phyloP scores from a whole-genome alignment of 2,888 invertebrate species.

The Nineta flava region DNA sequence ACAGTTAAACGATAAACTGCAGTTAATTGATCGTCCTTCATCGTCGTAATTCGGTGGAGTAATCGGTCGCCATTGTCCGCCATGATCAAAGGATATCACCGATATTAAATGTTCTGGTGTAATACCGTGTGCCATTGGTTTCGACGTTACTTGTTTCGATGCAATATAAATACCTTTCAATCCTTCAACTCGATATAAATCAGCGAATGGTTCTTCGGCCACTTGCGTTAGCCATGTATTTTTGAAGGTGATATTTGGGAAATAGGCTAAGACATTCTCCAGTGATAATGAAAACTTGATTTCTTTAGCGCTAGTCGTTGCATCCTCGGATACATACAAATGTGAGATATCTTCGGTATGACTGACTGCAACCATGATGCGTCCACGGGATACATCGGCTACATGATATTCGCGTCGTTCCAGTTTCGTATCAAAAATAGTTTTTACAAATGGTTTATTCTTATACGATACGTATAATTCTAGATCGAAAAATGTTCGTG shows the following conservation, averaged over 20 bases:
- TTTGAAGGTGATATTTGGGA: constrained; percentile 67
- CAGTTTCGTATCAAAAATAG: constrained; percentile 57
- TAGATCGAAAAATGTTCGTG: constrained; percentile 23
- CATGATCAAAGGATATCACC: constrained; percentile 74
- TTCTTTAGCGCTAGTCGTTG: constrained; percentile 26
- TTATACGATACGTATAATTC: constrained; percentile 66
- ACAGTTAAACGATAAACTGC: constrained; percentile 49
- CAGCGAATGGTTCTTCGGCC: constrained; percentile 68
- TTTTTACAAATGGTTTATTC: constrained; percentile 49
- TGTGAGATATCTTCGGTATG: constrained; percentile 57
- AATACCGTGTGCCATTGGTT: constrained; percentile 31
- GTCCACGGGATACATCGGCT: constrained; percentile 66
- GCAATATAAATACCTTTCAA: constrained; percentile 80
- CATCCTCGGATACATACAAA: constrained; percentile 67
- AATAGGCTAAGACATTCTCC: constrained; percentile 66
- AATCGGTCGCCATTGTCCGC: constrained; percentile 65
- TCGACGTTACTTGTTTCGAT: constrained; percentile 49
- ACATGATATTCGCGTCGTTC: constrained; percentile 57
- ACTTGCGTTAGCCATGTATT: constrained; percentile 67
- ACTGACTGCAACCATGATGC: constrained; percentile 68
- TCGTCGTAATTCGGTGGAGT: constrained; percentile 54
- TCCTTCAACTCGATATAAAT: constrained; percentile 76
- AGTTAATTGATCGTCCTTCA: constrained; percentile 48
- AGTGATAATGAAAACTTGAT: constrained; percentile 64
- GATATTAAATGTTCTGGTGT: constrained; percentile 63